Base-by-base conservation (phyloP, 2,113 vertebrate genomes). In the Lota lota region DNA sequence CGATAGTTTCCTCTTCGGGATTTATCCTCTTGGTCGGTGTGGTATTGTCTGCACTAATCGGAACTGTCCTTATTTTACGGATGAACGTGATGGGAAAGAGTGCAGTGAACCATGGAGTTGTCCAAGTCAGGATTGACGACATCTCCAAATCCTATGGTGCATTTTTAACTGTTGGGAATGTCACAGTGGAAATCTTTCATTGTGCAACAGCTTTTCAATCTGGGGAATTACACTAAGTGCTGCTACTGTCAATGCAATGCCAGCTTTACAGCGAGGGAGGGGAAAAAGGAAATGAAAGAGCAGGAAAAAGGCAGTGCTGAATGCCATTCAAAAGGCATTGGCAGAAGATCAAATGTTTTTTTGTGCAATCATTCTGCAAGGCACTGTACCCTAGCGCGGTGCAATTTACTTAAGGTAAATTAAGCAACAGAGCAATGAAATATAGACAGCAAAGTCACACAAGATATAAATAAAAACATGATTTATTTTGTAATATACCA, bases 181-280 rank as follows among this genome's bases (percentile, higher is more conserved):
- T 74, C 81, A 79, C 76, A 84, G 82, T 89, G 74, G 83, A 90
- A 93, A 93, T 93, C 82, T 91, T 88, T 91, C 63, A 83, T 85
- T 78, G 75, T 92, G 86, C 88, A 80, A 84, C 88, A 91, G 80
- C 88, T 93, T 95, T 93, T 93, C 88, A 92, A 91, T 91, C 89
- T 78, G 80, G 83, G 89, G 88, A 95, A 94, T 93, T 94, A 93
- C 78, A 89, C 83, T 92, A 93, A 95, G 88, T 93, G 88, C 83
- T 90, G 87, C 84, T 89, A 92, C 92, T 91, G 89, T 93, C 91
- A 93, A 92, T 92, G 93, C 80, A 78, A 89, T 90, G 88, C 89
- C 87, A 92, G 90, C 85, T 91, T 91, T 92, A 83, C 85, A 92
- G 77, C 40, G 40, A 90, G 67, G 57, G 18, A 58, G 28, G 28